Evolutionary conservation across 2,797 vertebrate species (phyloP).

Genomic region (Hemitrygon akajei): DNA sequence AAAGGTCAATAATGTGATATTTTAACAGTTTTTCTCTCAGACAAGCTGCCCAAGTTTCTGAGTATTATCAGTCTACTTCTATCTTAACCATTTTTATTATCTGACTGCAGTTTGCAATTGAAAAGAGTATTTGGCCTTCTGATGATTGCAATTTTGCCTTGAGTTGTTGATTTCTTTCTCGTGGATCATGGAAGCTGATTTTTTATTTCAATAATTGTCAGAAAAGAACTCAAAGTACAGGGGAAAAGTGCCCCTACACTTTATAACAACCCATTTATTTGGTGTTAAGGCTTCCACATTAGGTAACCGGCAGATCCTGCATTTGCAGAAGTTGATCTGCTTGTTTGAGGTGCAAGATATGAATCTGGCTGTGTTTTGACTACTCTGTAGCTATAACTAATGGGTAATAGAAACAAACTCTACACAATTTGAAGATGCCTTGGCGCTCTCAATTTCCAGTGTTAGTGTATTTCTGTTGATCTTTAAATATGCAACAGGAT

Average conservation of each 20-base stretch:
- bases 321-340: background rate
- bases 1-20: no score
- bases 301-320: background rate
- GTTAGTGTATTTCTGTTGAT: background rate
- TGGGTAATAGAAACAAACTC: background rate
- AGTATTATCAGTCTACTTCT: no score
- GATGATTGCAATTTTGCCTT: background rate
- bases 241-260: background rate
- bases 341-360: background rate
- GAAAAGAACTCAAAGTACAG: background rate
- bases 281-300: background rate
- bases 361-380: background rate
- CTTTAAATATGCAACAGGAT: background rate
- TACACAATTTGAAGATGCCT: background rate
- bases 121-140: background rate
- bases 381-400: background rate
- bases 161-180: background rate
- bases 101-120: background rate
- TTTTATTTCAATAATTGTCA: background rate
- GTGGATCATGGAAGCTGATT: background rate
- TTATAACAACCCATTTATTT: background rate
- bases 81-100: background rate
- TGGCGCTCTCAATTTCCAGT: background rate
- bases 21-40: no score
- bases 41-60: no score